These are phyloP conservation scores for Alligator sinensis DNA, from an alignment of 2,113 vertebrate genomes.

Conservation along the genomic window DNA sequence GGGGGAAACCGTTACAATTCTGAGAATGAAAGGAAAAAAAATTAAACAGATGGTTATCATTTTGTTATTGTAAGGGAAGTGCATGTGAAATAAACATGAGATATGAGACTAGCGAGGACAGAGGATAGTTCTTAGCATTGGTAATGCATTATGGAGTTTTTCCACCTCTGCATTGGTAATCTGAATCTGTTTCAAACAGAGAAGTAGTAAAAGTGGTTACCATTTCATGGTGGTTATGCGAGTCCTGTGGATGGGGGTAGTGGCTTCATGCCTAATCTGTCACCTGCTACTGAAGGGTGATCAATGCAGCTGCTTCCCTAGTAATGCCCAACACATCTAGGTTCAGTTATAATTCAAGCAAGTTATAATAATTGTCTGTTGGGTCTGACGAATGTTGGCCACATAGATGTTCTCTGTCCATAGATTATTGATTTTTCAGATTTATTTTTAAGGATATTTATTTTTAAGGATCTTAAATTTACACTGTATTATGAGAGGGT, in stretches of 20 bases:
- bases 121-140: neutral
- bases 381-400: neutral
- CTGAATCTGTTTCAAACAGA: neutral
- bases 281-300: neutral
- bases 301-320: neutral
- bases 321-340: neutral
- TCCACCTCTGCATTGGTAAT: neutral
- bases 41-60: neutral
- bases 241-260: neutral
- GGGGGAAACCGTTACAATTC: neutral
- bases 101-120: neutral
- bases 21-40: neutral
- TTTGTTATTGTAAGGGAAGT: neutral
- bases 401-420: neutral
- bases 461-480: neutral
- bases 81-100: neutral
- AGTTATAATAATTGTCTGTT: neutral
- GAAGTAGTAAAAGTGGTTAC: neutral
- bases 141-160: neutral
- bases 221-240: neutral
- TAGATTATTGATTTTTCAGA: neutral
- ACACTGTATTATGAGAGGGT: neutral
- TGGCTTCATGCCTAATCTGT: neutral
- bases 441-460: neutral
- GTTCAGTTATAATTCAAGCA: neutral